Percentiles rank a stretch among this genome's conserved stretches.
Evolutionary conservation across 1,140 invertebrate species (phyloP).

Genomic region (Rhizoglyphus robini): DNA sequence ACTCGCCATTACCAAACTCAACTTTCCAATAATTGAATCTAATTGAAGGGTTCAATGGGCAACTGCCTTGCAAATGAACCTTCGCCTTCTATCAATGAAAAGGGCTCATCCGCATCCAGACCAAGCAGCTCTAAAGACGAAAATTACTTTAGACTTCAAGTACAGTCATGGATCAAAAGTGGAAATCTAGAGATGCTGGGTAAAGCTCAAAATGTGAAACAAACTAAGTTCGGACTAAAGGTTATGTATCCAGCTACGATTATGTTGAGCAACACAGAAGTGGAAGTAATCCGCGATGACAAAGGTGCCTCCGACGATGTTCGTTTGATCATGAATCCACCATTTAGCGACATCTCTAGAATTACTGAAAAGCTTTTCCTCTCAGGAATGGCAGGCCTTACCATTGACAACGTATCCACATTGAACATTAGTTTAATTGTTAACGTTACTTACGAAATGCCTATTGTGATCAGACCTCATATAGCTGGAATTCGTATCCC

Average conservation of each 20-base stretch:
- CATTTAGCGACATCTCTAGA: not conserved
- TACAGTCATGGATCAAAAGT: too few relatives aligned
- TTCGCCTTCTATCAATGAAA: too few relatives aligned
- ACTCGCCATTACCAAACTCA: too few relatives aligned
- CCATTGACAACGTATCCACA: not conserved
- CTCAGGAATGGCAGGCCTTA: conserved; percentile 11
- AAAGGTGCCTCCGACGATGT: not conserved
- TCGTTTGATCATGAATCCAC: conserved; percentile 2
- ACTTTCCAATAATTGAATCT: too few relatives aligned
- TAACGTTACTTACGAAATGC: not conserved
- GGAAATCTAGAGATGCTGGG: too few relatives aligned
- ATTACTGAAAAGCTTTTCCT: conserved; percentile 16
- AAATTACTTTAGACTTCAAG: too few relatives aligned
- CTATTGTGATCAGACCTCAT: not conserved
- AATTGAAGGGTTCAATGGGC: too few relatives aligned
- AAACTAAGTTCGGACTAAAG: not conserved
- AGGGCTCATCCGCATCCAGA: too few relatives aligned
- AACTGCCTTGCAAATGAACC: too few relatives aligned
- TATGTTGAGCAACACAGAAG: not conserved
- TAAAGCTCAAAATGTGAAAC: not conserved
- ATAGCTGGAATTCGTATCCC: conserved; percentile 1
- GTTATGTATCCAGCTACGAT: not conserved
- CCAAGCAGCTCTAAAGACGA: too few relatives aligned
- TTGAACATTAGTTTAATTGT: not conserved
- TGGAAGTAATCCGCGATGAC: not conserved